A percentile compares a stretch with the other conserved stretches of the same genome.
phyloP scores from a whole-genome alignment of 2,888 invertebrate genomes.

The Coremacera marginata region DNA sequence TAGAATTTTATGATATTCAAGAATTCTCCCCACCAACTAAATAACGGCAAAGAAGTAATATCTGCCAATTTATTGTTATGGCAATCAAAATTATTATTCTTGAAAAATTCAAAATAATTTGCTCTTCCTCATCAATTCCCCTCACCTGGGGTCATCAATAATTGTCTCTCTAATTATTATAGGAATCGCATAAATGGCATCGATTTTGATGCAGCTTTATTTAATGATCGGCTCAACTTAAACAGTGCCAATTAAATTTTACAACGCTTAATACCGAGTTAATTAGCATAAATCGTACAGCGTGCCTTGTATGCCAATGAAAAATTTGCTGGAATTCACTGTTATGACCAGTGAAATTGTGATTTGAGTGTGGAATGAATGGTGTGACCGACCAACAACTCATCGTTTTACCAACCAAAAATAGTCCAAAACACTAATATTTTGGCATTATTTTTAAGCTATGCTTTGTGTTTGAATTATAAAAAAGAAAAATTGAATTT shows the following conservation, averaged over 20 bases:
- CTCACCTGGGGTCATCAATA: background rate
- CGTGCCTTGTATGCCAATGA: background rate
- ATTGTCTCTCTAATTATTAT: background rate
- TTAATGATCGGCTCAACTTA: background rate
- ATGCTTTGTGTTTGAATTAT: background rate
- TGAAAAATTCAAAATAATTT: too few species aligned
- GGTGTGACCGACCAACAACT: background rate
- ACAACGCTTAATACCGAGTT: background rate
- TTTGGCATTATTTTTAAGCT: slow-evolving; percentile 1
- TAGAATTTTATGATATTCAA: too few species aligned
- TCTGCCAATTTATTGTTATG: too few species aligned
- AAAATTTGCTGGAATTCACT: background rate
- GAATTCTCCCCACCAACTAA: too few species aligned
- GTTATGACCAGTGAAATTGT: background rate
- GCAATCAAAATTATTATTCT: too few species aligned
- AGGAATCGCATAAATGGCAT: background rate
- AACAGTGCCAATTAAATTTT: slow-evolving; percentile 11
- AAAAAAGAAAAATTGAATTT: background rate
- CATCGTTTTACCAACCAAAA: background rate
- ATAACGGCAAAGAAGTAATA: too few species aligned
- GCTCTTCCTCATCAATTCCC: too few species aligned
- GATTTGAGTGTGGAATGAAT: background rate
- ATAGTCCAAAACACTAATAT: background rate
- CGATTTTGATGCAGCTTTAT: background rate
- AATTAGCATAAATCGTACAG: background rate